Base-by-base conservation (phyloP, 2,888 invertebrate genomes). In the Shargacucullia verbasci region DNA sequence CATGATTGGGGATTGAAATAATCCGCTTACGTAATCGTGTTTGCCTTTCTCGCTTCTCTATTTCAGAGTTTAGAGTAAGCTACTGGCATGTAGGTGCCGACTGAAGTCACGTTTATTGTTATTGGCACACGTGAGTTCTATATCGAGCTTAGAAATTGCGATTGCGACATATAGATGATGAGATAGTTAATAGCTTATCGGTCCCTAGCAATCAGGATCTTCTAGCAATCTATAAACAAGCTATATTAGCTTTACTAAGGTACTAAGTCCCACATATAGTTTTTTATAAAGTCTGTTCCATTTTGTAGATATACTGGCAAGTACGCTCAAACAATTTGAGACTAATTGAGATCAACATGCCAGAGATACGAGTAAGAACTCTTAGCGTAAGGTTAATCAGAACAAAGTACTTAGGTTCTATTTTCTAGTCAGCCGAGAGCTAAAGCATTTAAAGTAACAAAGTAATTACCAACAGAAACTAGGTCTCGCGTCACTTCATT, bases 61-160 rank as follows among this genome's bases (percentile, higher is more conserved):
- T 46, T 64, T 50, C 52, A 29, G 66, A 40, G 29, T 29, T 29
- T 8, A 7, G 64, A 58, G 52, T 44, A 62, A 48, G 70, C 47
- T 20, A 6, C 9, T 3, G 9, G 29, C 9, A 44, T 38, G 41
- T 35, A 59, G 59, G 71, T 70, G 66, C 41, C 71, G 66, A 67
- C 65, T 66, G 66, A 70, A 66, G 66, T 66, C 66, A 66, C 66
- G 66, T 65, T 65, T 67, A 66, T 70, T 70, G 66, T 67, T 67
- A 70, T 70, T 70, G 71, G 71, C 71, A 70, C 66, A 65, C 66
- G 71, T 70, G 66, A 70, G 66, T 45, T 70, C 71, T 65, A 48
- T 41, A 44, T 50, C 20, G 40, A 65, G 59, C 66, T 70, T 38
- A 29, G 37, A 70, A 48, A 70, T 70, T 67, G 66, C 59, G 38